Base-by-base conservation (phyloP, 2,888 invertebrate species). In the Lasioglossum pauxillum region DNA sequence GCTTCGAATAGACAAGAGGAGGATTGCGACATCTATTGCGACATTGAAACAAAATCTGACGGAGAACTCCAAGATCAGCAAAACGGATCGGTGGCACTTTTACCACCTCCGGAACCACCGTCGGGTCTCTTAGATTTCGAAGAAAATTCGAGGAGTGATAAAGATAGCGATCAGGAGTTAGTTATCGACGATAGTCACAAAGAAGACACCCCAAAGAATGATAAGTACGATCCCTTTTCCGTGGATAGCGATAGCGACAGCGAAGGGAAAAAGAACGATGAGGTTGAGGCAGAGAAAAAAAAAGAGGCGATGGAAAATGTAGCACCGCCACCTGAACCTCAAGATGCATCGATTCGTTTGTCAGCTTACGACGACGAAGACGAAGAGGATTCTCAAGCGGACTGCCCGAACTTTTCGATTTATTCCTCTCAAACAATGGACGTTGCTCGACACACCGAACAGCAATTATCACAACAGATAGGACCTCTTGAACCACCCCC, bases 321-420 rank as follows among this genome's bases (percentile, higher is more conserved):
- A 0, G 8, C 35, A 60, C 75, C 73, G n/a, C 41, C 80, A 31
- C 27, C 80, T 2, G 76, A 85, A 5, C 14, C 23, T 3, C 53
- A 57, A 16, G 80, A 83, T n/a, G 31, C 82, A 0, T 73, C 75
- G 3, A 86, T 94, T 31, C 91, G 93, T 12, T 79, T 95, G n/a
- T 91, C 94, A 0, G 93, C 93, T 1, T 95, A 95, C 74, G 95
- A 95, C 19, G 94, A 94, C 23, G 95, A 96, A 27, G 94, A 94
- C 7, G 95, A 95, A 19, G 95, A 96, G 4, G 96, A 95, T 83
- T 95, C 96, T 1, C 96, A 96, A 85, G 97, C 97, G 1, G 97
- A 97, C 91, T 98, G 98, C 95, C 98, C 98, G 7, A 98, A 98
- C 95, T 98, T 98, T 94, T 97, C 97, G 19, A 97, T 98, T 89